These are phyloP conservation scores for Siniperca obscura DNA, from an alignment of 2,797 vertebrate species.

Conservation along the genomic window DNA sequence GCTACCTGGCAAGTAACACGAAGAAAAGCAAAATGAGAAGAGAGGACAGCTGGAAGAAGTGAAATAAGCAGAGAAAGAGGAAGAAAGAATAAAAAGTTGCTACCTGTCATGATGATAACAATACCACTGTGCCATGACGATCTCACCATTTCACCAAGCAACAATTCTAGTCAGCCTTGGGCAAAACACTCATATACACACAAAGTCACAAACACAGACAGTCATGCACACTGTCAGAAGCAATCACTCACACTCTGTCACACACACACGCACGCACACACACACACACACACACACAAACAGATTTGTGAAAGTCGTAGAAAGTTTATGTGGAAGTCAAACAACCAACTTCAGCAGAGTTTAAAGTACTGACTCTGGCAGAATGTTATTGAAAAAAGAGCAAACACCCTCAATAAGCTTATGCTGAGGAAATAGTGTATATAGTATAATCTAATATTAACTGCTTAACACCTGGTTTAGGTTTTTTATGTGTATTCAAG, in stretches of 20 bases:
- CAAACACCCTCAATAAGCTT: constrained; percentile 22
- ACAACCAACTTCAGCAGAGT: constrained; percentile 52
- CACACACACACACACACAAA: constrained; percentile 18
- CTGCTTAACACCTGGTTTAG: constrained; percentile 25
- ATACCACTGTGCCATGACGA: constrained; percentile 2
- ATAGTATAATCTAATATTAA: constrained; percentile 19
- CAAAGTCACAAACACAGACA: constrained; percentile 1
- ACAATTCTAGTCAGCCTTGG: constrained; percentile 18
- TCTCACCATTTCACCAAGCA: constrained; percentile 32
- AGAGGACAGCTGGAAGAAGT: constrained; percentile 7
- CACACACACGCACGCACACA: constrained; percentile 15
- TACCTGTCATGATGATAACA: constrained; percentile 13
- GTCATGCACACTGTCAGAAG: constrained; percentile 21
- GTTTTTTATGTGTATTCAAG: constrained; percentile 10
- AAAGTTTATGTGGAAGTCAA: constrained; percentile 57
- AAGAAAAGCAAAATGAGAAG: constrained; percentile 24
- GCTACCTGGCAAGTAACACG: neutral
- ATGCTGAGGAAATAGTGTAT: constrained; percentile 1
- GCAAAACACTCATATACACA: constrained; percentile 18
- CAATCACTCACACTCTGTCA: constrained; percentile 30
- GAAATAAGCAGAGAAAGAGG: neutral
- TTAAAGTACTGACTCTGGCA: constrained; percentile 43
- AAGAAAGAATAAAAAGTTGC: constrained; percentile 18
- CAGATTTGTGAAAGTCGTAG: constrained; percentile 40
- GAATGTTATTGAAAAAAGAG: constrained; percentile 37